Evolutionary conservation across 2,888 invertebrate genomes (phyloP).

Genomic region (Acholoe squamosa): DNA sequence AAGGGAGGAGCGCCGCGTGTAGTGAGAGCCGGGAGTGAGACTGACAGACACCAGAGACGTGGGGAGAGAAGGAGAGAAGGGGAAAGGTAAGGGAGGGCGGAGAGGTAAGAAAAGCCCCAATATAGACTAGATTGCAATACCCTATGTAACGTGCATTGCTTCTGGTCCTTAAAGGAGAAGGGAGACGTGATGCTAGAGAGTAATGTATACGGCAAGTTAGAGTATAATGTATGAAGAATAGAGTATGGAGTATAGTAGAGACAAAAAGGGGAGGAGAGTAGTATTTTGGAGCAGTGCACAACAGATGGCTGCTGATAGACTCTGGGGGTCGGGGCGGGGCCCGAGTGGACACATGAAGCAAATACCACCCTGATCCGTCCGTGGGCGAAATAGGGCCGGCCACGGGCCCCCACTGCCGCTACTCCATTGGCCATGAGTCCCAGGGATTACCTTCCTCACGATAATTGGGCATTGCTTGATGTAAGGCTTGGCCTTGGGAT

Average conservation of each 20-base stretch:
- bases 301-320: constrained; percentile 56
- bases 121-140: neutral
- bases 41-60: neutral
- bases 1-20: too few relatives aligned
- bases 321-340: constrained; percentile 33
- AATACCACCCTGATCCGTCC: neutral
- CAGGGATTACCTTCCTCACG: constrained; percentile 56
- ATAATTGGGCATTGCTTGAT: constrained; percentile 63
- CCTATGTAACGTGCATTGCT: too few relatives aligned
- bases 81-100: neutral
- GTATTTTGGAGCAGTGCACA: neutral
- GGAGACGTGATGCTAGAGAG: too few relatives aligned
- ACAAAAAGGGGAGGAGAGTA: neutral
- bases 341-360: constrained; percentile 60
- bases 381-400: neutral
- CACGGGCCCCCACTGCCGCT: constrained; percentile 18
- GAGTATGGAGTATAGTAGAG: neutral
- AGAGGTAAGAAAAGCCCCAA: neutral
- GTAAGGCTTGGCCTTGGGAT: constrained; percentile 60
- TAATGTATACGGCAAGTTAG: too few relatives aligned
- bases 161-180: too few relatives aligned
- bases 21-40: neutral
- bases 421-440: constrained; percentile 61
- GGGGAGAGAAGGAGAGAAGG: neutral
- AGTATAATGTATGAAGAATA: too few relatives aligned